Percentiles rank a stretch among this genome's conserved stretches.
phyloP scores from a whole-genome alignment of 2,113 vertebrate genomes.

The Amblyopsis rosae region DNA sequence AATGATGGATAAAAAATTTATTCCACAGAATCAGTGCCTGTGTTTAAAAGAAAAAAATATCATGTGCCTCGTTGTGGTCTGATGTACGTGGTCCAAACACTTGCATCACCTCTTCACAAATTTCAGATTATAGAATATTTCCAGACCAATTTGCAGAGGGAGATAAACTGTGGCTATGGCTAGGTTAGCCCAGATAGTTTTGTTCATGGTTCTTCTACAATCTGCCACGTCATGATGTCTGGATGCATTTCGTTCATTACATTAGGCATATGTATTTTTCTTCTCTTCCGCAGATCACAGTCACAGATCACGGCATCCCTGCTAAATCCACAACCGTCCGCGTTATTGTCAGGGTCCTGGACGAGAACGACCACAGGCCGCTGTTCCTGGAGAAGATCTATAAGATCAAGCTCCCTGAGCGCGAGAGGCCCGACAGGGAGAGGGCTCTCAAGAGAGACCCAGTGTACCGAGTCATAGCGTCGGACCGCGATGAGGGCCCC shows the following conservation, averaged over 20 bases:
- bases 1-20: too few relatives aligned
- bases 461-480: constrained; percentile 89
- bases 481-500: constrained; percentile 89
- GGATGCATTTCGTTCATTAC: constrained; percentile 1
- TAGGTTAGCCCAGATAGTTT: too few relatives aligned
- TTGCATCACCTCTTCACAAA: too few relatives aligned
- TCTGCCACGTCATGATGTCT: too few relatives aligned
- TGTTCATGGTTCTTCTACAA: too few relatives aligned
- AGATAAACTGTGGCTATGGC: too few relatives aligned
- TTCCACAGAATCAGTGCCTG: too few relatives aligned
- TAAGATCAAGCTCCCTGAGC: constrained; percentile 91
- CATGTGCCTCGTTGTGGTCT: too few relatives aligned
- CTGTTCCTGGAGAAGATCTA: constrained; percentile 96
- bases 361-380: constrained; percentile 96
- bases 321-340: constrained; percentile 85
- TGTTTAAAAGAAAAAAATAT: too few relatives aligned
- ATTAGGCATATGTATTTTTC: not conserved
- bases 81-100: too few relatives aligned
- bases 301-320: constrained; percentile 86
- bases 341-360: constrained; percentile 91
- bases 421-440: constrained; percentile 85
- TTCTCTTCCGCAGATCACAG: constrained; percentile 79
- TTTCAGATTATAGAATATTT: too few relatives aligned
- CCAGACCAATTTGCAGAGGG: too few relatives aligned
- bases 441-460: constrained; percentile 82